Evolutionary conservation across 2,888 invertebrate genomes (phyloP).

Genomic region (Aphodius sticticus): DNA sequence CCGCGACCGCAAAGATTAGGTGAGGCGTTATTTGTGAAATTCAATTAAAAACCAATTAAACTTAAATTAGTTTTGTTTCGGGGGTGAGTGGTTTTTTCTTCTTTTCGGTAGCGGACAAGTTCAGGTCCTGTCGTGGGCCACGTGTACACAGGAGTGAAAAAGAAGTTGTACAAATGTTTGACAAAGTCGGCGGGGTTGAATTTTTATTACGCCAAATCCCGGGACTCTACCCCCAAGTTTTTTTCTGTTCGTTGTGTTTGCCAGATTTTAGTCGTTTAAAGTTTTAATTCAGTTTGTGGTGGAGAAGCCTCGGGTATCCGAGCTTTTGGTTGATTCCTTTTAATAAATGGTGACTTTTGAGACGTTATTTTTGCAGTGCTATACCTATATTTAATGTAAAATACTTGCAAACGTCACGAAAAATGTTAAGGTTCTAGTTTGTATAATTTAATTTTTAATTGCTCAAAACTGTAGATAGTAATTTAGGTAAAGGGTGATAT

Average conservation of each 20-base stretch:
- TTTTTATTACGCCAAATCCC: neutral
- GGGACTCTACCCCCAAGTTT: neutral
- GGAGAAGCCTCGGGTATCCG: neutral
- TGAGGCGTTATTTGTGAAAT: conserved; percentile 27
- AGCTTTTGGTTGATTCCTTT: too few relatives aligned
- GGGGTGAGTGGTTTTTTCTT: conserved; percentile 9
- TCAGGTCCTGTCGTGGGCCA: neutral
- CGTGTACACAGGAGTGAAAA: neutral
- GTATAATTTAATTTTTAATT: too few relatives aligned
- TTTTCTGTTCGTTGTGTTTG: neutral
- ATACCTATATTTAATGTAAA: too few relatives aligned
- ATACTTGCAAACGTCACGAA: too few relatives aligned
- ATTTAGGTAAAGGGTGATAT: too few relatives aligned
- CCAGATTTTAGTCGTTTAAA: neutral
- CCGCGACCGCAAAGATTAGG: conserved; percentile 26
- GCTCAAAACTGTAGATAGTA: too few relatives aligned
- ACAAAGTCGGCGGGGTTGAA: neutral
- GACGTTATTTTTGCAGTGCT: too few relatives aligned
- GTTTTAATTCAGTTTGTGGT: neutral
- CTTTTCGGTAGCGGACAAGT: neutral
- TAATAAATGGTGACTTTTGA: too few relatives aligned
- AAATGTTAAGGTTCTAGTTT: too few relatives aligned
- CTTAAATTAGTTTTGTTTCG: conserved; percentile 33
- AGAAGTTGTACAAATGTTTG: neutral
- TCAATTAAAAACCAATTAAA: conserved; percentile 37